Base-by-base conservation (phyloP, 1,140 invertebrate species). In the Zaprionus ornatus region DNA sequence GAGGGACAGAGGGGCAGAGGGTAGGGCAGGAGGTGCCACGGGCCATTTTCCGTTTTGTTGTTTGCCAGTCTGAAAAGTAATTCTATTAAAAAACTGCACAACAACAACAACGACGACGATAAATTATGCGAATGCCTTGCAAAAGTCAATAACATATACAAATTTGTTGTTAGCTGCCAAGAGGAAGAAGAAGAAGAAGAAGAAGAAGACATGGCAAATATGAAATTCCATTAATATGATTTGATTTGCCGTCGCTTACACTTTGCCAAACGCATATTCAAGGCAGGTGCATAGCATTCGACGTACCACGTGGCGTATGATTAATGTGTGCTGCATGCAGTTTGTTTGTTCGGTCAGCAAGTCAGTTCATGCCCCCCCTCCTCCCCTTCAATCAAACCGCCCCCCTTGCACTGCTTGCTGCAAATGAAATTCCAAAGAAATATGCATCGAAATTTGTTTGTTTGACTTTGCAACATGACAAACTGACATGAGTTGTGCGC, bases 171-270 rank as follows among this genome's bases (percentile, higher is more conserved):
- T 55, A 21, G 40, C 32, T 32, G 15, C 40, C 40, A 45, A 17
- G 35, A 13, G 13, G 35, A 37, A 10, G 35, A 37, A 35, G n/a
- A n/a, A 7, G 40, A 17, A n/a, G n/a, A 17, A 42, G 50, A 12
- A 29, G 56, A 21, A 56, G 7, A 25, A 69, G 48, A 35, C 55
- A 42, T 73, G 55, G 66, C 80, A 84, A 88, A 88, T 84, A 79
- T 81, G 74, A 81, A 81, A 90, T 88, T 84, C 80, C 80, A 88
- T 90, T 90, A 88, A 83, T 84, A 71, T 84, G 80, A 83, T 50
- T 50, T 80, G 70, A 67, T 74, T 73, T 74, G 66, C 73, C 17
- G 23, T 32, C 35, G 19, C n/a, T 68, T 60, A 13, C 45, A 12
- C 21, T 57, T 19, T 15, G 62, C 12, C 23, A 32, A 54, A 48